A percentile compares a stretch with the other conserved stretches of the same genome.
phyloP scores from a whole-genome alignment of 2,888 invertebrate species.

The Atrina japonica region DNA sequence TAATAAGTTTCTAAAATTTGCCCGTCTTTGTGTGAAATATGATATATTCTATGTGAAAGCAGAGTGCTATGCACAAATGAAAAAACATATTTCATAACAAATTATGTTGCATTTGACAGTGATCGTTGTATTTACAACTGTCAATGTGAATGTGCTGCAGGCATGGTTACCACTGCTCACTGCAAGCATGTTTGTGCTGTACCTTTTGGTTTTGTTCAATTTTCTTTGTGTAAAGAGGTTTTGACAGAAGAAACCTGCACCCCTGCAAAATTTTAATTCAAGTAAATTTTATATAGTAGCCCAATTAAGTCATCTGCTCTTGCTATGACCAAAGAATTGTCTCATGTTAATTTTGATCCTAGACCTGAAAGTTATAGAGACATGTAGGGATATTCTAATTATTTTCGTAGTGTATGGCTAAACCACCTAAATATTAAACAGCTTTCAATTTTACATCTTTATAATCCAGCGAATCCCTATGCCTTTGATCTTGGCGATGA shows the following conservation, averaged over 20 bases:
- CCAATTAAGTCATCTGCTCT: conserved; percentile 37
- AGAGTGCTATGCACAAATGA: conserved; percentile 45
- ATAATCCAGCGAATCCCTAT: conserved; percentile 44
- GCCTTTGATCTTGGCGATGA: conserved; percentile 50
- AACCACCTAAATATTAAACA: conserved; percentile 43
- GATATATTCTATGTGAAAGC: too few relatives aligned
- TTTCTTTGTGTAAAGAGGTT: conserved; percentile 21
- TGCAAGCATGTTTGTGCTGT: conserved; percentile 55
- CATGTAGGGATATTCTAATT: conserved; percentile 23
- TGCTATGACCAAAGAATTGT: conserved; percentile 40
- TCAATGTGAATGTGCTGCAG: conserved; percentile 60
- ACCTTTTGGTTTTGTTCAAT: conserved; percentile 42
- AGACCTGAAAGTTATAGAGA: conserved; percentile 35
- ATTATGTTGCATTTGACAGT: conserved; percentile 38
- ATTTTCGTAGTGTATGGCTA: conserved; percentile 47
- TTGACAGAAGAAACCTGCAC: conserved; percentile 47
- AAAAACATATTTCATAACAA: conserved; percentile 35
- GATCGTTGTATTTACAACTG: conserved; percentile 43
- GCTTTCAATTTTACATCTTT: conserved; percentile 48
- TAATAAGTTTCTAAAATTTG: too few relatives aligned
- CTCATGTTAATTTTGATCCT: conserved; percentile 34
- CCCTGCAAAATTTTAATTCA: conserved; percentile 45
- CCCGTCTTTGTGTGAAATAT: too few relatives aligned
- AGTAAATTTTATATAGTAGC: conserved; percentile 32
- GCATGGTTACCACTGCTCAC: conserved; percentile 55